Base-by-base conservation (phyloP, 2,797 vertebrate species). In the Mus minutoides region DNA sequence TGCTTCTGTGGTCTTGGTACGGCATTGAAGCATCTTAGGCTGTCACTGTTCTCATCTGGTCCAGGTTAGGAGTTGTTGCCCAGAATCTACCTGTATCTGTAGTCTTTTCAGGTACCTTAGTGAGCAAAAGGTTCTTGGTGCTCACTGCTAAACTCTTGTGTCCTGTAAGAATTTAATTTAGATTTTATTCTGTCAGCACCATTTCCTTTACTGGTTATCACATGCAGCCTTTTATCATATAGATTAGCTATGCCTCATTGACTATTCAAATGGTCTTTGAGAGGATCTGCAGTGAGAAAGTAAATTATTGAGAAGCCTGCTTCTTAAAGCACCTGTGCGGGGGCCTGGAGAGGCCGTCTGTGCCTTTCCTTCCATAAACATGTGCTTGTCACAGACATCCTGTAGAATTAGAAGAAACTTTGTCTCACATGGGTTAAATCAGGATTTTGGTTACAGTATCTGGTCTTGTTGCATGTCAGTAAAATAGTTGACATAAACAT, bases 401-500 rank as follows among this genome's bases (percentile, higher is more conserved):
- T 73, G 2, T 56, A 75, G 43, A 90, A 90, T 89, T 90, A 37
- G 29, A 95, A 77, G 49, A 94, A 87, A 80, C 73, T 88, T 24
- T 83, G 46, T 77, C 52, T 60, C 19, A 60, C 0, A 22, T 24
- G 12, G 26, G 46, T 49, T 88, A 26, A 22, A 91, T 2, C 83
- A 90, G 60, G 75, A 67, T 89, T 92, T 79, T 85, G 17, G 5
- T 26, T 79, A 89, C 56, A 43, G 16, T 76, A 8, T 93, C 21
- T 91, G 43, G 21, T 83, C 73, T 82, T 85, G 9, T 87, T 94
- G 34, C 77, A 26, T 82, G n/a, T 93, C 91, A 89, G 60, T 92
- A 78, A 93, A 92, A 49, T 93, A 37, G 49, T 71, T 90, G 91
- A 52, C 91, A 84, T 58, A 94, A 40, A 8, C 19, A 90, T 87